Base-by-base conservation (phyloP, 2,888 invertebrate species). In the Spodoptera littoralis region DNA sequence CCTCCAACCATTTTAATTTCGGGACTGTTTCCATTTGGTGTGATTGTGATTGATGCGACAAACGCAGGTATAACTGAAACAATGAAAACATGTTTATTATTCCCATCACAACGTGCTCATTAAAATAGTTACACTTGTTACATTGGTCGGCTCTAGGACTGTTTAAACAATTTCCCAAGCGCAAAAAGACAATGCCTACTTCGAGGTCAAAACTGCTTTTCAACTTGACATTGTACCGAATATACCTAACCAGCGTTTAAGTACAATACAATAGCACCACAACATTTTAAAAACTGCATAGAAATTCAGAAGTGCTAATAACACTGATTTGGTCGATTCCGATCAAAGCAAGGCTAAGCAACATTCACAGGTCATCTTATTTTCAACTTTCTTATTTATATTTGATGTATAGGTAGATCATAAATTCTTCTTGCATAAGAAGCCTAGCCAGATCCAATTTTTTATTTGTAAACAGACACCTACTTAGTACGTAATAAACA, bases 11-110 rank as follows among this genome's bases (percentile, higher is more conserved):
- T 92, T 87, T 92, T 95, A 12, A 89, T 87, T 77, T 91, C 90
- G 36, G 95, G 95, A 81, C 93, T 95, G 72, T 95, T 94, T 45
- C 95, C 95, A 85, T 95, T 95, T 68, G 95, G 87, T 58, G 93
- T 92, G 62, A 95, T 88, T 66, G 94, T 92, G 53, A 95, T 95
- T 46, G 93, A 80, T 59, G 87, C 81, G 47, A 89, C 89, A 69
- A 89, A 67, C 1, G 80, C 80, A 71, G 91, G 88, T 76, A 92
- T 80, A 75, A 90, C 95, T 95, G 92, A 73, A 95, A 95, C 84
- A 90, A 90, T 50, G 42, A 69, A 59, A 68, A 66, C 11, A 50
- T 49, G n/a, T 56, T 43, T 63, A 53, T 50, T 30, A 65, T 59
- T 65, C 56, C 49, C 56, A 55, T 27, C 45, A 60, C 48, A 62